A percentile compares a stretch with the other conserved stretches of the same genome.
Conservation (phyloP, 2,888 invertebrate species). For the Andrena bucephala region DNA sequence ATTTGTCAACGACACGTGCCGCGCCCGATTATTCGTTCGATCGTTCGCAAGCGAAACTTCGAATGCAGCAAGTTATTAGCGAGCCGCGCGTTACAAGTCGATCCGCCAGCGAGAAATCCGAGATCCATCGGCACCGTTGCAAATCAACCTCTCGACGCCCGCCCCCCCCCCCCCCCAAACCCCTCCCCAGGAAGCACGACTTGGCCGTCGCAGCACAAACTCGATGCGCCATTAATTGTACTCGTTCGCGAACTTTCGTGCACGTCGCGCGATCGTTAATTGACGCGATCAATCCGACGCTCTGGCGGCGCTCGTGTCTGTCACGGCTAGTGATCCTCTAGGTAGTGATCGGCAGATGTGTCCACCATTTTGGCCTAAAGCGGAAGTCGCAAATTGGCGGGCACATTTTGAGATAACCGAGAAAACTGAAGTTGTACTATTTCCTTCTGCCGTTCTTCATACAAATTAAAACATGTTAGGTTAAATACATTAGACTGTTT, state of each 20-base stretch:
- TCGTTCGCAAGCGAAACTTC: constrained; percentile 29
- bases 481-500: no score
- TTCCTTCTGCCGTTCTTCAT: no score
- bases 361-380: no score
- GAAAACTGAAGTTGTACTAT: no score
- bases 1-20: constrained; percentile 70
- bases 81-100: constrained; percentile 3
- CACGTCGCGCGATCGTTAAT: constrained; percentile 58
- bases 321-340: no score
- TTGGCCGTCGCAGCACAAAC: constrained; percentile 26
- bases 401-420: no score
- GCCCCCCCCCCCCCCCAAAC: background rate
- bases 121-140: constrained; percentile 47
- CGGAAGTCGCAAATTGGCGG: no score
- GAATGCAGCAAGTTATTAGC: constrained; percentile 39
- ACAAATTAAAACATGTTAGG: no score
- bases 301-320: constrained; percentile 32
- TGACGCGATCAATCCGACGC: constrained; percentile 67
- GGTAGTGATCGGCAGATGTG: no score
- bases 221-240: constrained; percentile 69
- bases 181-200: background rate
- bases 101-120: constrained; percentile 22
- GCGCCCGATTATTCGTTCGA: constrained; percentile 26
- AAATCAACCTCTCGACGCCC: constrained; percentile 37
- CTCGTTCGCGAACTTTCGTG: constrained; percentile 68